phyloP scores from a whole-genome alignment of 2,797 vertebrate species.

The Anguilla anguilla region DNA sequence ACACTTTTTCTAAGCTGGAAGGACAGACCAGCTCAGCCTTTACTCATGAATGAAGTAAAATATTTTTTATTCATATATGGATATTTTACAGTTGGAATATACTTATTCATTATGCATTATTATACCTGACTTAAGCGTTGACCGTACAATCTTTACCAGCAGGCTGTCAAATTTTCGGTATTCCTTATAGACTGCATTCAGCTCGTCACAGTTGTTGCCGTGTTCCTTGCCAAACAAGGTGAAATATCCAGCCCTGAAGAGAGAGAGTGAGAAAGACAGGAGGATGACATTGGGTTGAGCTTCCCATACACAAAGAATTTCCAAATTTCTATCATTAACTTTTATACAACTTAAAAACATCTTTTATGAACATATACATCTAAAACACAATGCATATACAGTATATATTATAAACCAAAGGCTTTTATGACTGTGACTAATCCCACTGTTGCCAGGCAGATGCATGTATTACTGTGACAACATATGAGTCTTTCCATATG shows the following conservation, averaged over 20 bases:
- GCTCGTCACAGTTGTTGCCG: slow-evolving; percentile 49
- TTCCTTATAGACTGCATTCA: slow-evolving; percentile 66
- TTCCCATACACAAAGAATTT: not conserved
- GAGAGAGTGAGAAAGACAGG: not conserved
- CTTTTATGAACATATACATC: no score
- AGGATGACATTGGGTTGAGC: not conserved
- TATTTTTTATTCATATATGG: not conserved
- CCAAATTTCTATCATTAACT: not conserved
- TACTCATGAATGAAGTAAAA: not conserved
- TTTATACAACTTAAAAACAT: no score
- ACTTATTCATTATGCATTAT: not conserved
- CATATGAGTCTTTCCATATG: no score
- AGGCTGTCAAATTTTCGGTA: slow-evolving; percentile 78
- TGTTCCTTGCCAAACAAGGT: slow-evolving; percentile 69
- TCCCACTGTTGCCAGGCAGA: no score
- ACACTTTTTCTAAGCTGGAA: not conserved
- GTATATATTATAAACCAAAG: no score
- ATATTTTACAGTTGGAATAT: not conserved
- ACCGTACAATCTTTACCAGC: slow-evolving; percentile 75
- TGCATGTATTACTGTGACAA: no score
- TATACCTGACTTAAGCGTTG: slow-evolving; percentile 67
- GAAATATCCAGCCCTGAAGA: slow-evolving; percentile 78
- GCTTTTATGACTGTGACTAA: no score
- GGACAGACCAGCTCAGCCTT: not conserved
- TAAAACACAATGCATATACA: no score